Base-by-base conservation (phyloP, 2,888 invertebrate genomes). In the Drosophila greeni region DNA sequence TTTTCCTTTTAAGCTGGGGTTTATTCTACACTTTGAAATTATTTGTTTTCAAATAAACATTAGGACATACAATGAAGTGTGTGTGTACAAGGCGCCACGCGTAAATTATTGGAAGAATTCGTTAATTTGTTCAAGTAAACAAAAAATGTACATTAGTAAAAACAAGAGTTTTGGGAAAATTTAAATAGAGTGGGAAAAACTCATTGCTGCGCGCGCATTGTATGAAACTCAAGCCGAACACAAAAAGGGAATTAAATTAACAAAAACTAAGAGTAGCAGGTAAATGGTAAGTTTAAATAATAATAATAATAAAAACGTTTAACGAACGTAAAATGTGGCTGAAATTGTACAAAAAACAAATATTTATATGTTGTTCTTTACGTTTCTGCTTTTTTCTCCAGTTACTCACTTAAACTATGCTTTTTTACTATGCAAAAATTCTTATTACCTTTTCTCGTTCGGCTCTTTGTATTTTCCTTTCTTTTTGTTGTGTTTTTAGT, bases 191-290 rank as follows among this genome's bases (percentile, higher is more conserved):
- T 31, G 56, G 66, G 57, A 45, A 40, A 61, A 53, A 60, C 11
- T 65, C 37, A 56, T 66, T 56, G 82, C 70, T 65, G 69, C 67
- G 82, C 73, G 83, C 66, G 76, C 73, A 55, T 68, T 57, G 66
- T 56, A 79, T 76, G 73, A 72, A 67, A 62, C 78, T 80, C 74
- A 70, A 72, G 64, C 67, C 69, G 53, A 83, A 81, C 82, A 78
- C 84, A 83, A 61, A 69, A 60, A 74, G 66, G 75, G 65, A 72
- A 73, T 79, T 81, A 79, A 83, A 81, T 79, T 81, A 79, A 79
- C 84, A 79, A 79, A 79, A 73, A 83, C 68, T 78, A 81, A 69
- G 61, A 83, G 72, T 77, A 77, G 74, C 72, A 77, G 76, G 80
- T 82, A 78, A 79, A 45, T 66, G 31, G 23, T 45, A 53, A 54